phyloP scores from a whole-genome alignment of 2,797 vertebrate species.

The Enteromius fasciolatus region DNA sequence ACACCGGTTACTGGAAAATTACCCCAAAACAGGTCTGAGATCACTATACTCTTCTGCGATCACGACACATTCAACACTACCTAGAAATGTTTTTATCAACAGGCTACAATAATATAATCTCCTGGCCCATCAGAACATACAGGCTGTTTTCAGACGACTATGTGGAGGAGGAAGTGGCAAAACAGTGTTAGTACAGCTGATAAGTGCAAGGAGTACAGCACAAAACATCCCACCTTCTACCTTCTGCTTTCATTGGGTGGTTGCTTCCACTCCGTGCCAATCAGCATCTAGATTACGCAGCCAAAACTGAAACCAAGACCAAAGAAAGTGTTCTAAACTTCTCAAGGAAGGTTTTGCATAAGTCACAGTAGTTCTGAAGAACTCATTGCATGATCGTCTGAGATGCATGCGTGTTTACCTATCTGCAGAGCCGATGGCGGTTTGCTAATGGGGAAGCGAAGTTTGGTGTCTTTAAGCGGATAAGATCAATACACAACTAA shows the following conservation, averaged over 20 bases:
- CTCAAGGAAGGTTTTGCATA: not conserved
- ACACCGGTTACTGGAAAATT: not conserved
- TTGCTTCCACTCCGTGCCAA: not conserved
- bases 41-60: not conserved
- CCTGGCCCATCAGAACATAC: not conserved
- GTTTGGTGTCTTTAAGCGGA: not conserved
- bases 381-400: not conserved
- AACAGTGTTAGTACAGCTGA: conserved; percentile 1
- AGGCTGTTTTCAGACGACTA: not conserved
- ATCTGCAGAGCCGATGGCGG: not conserved
- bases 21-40: not conserved
- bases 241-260: not conserved
- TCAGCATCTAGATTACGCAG: not conserved
- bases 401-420: not conserved
- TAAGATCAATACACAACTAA: conserved; percentile 5
- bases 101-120: not conserved
- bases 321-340: not conserved
- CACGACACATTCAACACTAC: not conserved
- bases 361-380: conserved; percentile 1
- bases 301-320: conserved; percentile 1
- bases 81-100: conserved; percentile 4
- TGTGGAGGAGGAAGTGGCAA: conserved; percentile 7
- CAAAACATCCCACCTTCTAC: conserved; percentile 5
- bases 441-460: not conserved
- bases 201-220: conserved; percentile 4